Evolutionary conservation across 1,140 invertebrate species (phyloP).

Genomic region (Drosophila bocqueti): DNA sequence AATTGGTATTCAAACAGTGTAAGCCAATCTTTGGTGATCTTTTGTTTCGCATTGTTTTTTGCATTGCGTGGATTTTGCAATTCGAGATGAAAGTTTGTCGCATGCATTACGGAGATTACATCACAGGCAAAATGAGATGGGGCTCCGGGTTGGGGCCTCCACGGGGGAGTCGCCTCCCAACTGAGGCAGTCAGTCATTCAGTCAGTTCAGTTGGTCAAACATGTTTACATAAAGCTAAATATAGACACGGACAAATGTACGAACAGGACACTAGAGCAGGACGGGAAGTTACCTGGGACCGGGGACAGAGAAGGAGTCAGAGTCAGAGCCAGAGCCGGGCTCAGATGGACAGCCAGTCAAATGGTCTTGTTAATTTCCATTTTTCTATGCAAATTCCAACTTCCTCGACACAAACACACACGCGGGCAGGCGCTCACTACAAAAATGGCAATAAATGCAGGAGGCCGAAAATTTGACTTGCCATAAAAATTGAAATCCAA

Average conservation of each 20-base stretch:
- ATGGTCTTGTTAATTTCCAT: slow-evolving; percentile 84
- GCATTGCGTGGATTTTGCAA: slow-evolving; percentile 66
- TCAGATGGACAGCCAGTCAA: slow-evolving; percentile 73
- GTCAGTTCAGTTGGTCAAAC: slow-evolving; percentile 82
- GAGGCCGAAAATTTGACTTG: slow-evolving; percentile 73
- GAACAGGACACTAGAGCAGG: slow-evolving; percentile 59
- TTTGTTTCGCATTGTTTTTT: slow-evolving; percentile 28
- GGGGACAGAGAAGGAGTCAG: slow-evolving; percentile 3
- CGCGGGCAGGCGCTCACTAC: slow-evolving; percentile 8
- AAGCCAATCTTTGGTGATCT: slow-evolving; percentile 67
- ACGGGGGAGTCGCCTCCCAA: slow-evolving; percentile 43
- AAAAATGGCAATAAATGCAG: slow-evolving; percentile 70
- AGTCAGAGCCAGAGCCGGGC: slow-evolving; percentile 9
- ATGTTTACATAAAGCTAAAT: slow-evolving; percentile 75
- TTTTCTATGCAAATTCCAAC: slow-evolving; percentile 84
- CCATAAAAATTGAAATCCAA: slow-evolving; percentile 82
- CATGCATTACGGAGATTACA: slow-evolving; percentile 79
- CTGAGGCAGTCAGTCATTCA: slow-evolving; percentile 80
- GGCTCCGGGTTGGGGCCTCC: background rate
- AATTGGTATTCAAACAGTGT: slow-evolving; percentile 74
- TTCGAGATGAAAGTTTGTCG: slow-evolving; percentile 78
- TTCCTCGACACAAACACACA: slow-evolving; percentile 71
- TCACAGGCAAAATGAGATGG: slow-evolving; percentile 39
- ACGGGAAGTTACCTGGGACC: background rate
- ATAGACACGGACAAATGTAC: slow-evolving; percentile 68